These are phyloP conservation scores for Mythimna albipuncta DNA, from an alignment of 2,888 invertebrate species.

Conservation along the genomic window DNA sequence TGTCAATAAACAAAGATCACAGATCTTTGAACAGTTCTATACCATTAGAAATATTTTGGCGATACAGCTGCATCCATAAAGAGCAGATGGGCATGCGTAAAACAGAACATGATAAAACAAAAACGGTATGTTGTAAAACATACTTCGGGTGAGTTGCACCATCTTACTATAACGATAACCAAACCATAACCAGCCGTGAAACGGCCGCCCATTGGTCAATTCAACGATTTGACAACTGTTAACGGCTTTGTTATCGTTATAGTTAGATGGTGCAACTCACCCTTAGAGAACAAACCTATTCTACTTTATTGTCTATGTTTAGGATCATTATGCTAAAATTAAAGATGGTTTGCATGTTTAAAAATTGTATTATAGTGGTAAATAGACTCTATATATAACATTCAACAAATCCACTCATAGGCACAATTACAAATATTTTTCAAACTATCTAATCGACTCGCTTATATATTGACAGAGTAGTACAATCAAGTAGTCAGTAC, in stretches of 20 bases:
- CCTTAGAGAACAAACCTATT: constrained; percentile 25
- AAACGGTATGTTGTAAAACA: constrained; percentile 7
- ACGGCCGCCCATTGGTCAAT: too few species aligned
- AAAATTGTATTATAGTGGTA: constrained; percentile 33
- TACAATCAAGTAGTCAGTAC: background rate
- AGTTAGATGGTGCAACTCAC: too few species aligned
- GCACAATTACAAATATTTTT: constrained; percentile 27
- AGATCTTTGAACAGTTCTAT: constrained; percentile 81
- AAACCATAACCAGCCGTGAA: too few species aligned
- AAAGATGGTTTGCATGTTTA: constrained; percentile 31
- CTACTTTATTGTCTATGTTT: constrained; percentile 35
- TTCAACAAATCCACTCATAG: constrained; percentile 14
- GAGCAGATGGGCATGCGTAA: constrained; percentile 1
- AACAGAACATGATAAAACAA: constrained; percentile 10
- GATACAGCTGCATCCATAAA: constrained; percentile 13
- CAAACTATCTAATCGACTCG: constrained; percentile 6
- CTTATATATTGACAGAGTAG: constrained; percentile 1
- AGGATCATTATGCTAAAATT: constrained; percentile 18
- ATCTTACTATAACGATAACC: too few species aligned
- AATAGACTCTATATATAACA: constrained; percentile 42
- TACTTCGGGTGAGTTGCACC: too few species aligned
- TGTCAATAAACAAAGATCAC: constrained; percentile 86
- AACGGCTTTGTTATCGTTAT: too few species aligned
- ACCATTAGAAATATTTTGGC: constrained; percentile 79
- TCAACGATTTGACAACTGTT: too few species aligned